Percentiles rank a stretch among this genome's conserved stretches.
These are phyloP conservation scores for Hexactinellida sp. DNA, from an alignment of 37 sponge, comb jelly and placozoan species.

Conservation along the genomic window DNA sequence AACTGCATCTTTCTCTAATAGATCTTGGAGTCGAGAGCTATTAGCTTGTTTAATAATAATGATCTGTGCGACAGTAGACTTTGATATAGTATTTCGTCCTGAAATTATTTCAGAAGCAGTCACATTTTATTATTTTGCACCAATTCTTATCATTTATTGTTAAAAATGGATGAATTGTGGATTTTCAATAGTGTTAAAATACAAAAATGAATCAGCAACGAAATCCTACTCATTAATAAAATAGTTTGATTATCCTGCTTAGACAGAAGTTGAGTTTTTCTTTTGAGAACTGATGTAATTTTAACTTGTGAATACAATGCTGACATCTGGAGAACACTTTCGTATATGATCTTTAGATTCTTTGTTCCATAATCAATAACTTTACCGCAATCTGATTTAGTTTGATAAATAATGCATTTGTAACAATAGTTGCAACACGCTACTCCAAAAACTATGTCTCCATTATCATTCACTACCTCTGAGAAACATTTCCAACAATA, in stretches of 20 bases:
- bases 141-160: not conserved
- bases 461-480: not conserved
- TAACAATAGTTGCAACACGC: not conserved
- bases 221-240: not conserved
- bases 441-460: not conserved
- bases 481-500: not conserved
- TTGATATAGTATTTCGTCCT: not conserved
- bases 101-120: not conserved
- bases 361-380: not conserved
- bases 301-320: not conserved
- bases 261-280: not conserved
- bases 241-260: not conserved
- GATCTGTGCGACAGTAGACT: not conserved
- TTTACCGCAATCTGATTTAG: not conserved
- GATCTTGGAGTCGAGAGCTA: not conserved
- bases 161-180: not conserved
- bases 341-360: not conserved
- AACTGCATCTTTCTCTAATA: not conserved
- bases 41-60: not conserved
- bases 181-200: not conserved
- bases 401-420: not conserved
- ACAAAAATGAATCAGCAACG: not conserved
- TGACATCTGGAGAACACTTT: not conserved
- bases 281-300: not conserved
- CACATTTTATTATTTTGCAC: not conserved